A percentile compares a stretch with the other conserved stretches of the same genome.
Evolutionary conservation across 1,140 invertebrate genomes (phyloP).

Genomic region (Drosophila pectinifera): DNA sequence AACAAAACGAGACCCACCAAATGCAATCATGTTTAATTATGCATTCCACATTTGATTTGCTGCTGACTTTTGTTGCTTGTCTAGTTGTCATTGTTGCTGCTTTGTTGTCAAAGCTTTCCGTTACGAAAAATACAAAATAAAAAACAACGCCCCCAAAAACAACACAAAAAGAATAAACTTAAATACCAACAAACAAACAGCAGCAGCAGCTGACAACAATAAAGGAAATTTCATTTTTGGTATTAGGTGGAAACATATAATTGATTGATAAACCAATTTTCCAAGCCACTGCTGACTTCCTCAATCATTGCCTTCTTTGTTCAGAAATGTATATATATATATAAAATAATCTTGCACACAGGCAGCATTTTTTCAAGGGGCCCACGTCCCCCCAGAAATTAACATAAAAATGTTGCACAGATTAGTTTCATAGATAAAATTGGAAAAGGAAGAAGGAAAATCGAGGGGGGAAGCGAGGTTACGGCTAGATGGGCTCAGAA

Average conservation of each 20-base stretch:
- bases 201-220: slow-evolving; percentile 18
- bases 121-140: slow-evolving; percentile 9
- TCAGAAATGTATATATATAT: slow-evolving; percentile 7
- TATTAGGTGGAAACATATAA: slow-evolving; percentile 40
- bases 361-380: slow-evolving; percentile 35
- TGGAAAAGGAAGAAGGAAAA: slow-evolving; percentile 11
- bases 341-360: slow-evolving; percentile 32
- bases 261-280: slow-evolving; percentile 71
- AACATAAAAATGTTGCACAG: slow-evolving; percentile 73
- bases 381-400: slow-evolving; percentile 46
- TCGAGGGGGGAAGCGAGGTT: background rate
- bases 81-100: slow-evolving; percentile 7
- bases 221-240: slow-evolving; percentile 31
- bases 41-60: slow-evolving; percentile 69
- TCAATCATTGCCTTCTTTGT: slow-evolving; percentile 39
- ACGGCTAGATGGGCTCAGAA: slow-evolving; percentile 27
- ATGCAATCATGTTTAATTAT: slow-evolving; percentile 79
- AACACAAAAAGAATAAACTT: slow-evolving; percentile 6
- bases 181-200: slow-evolving; percentile 23
- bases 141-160: slow-evolving; percentile 46
- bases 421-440: slow-evolving; percentile 57
- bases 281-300: slow-evolving; percentile 13
- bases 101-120: slow-evolving; percentile 30
- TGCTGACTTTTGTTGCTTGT: slow-evolving; percentile 11
- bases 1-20: slow-evolving; percentile 41